phyloP scores from a whole-genome alignment of 2,797 vertebrate species.

The Nyctibius grandis region DNA sequence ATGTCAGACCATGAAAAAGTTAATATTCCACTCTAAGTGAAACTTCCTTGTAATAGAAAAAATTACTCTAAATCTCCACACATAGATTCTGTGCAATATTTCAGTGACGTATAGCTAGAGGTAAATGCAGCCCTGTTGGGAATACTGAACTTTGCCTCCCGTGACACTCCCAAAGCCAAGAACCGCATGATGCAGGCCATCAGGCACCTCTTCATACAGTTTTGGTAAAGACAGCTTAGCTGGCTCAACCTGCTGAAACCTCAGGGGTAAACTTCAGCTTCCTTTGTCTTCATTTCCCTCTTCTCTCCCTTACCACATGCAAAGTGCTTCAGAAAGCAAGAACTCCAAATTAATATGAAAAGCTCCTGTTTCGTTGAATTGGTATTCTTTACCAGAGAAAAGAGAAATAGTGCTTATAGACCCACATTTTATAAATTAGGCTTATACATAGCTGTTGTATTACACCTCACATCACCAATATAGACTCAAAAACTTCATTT shows the following conservation, averaged over 20 bases:
- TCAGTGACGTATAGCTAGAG: neutral
- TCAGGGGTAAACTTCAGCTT: neutral
- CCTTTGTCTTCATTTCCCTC: neutral
- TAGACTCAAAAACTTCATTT: neutral
- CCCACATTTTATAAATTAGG: neutral
- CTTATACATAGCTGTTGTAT: neutral
- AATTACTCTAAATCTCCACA: neutral
- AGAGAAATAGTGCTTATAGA: neutral
- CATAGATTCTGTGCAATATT: neutral
- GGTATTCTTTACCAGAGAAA: neutral
- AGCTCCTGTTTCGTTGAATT: neutral
- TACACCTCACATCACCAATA: neutral
- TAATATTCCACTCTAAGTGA: neutral
- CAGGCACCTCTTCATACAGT: neutral
- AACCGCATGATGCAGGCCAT: neutral
- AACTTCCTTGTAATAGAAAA: neutral
- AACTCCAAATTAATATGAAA: neutral
- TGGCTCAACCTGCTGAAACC: neutral
- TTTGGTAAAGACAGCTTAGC: neutral
- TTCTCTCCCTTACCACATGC: neutral
- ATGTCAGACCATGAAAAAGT: neutral
- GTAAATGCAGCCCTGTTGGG: neutral
- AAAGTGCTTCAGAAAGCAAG: neutral
- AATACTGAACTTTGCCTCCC: neutral
- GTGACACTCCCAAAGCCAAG: neutral